Conservation (phyloP, 2,797 vertebrate genomes). For the Xerus rutilus region DNA sequence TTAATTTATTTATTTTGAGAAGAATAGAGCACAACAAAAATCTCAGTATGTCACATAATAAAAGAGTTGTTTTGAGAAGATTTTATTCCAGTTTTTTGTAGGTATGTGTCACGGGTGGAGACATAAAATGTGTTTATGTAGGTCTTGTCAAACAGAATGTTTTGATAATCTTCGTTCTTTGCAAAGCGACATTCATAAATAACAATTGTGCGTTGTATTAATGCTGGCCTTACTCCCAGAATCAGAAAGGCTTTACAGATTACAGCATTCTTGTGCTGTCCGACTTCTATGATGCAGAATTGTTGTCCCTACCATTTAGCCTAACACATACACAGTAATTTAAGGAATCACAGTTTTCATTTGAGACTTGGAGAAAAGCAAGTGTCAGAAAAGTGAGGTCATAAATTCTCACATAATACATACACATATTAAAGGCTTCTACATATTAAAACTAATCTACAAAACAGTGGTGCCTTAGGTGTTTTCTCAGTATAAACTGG, state of each 20-base stretch:
- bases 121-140: constrained; percentile 50
- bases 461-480: background rate
- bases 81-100: background rate
- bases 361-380: constrained; percentile 18
- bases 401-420: constrained; percentile 9
- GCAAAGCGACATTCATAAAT: constrained; percentile 65
- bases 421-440: background rate
- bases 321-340: constrained; percentile 5
- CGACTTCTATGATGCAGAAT: background rate
- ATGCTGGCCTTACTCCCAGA: constrained; percentile 73
- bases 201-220: constrained; percentile 63
- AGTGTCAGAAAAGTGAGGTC: background rate
- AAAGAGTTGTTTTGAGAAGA: constrained; percentile 30
- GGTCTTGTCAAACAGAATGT: constrained; percentile 53
- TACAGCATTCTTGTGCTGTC: constrained; percentile 61
- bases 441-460: background rate
- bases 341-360: constrained; percentile 37
- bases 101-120: background rate
- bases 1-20: background rate
- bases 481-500: background rate
- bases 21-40: background rate
- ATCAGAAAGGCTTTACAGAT: constrained; percentile 59
- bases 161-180: constrained; percentile 59
- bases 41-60: background rate
- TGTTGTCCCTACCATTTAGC: background rate